Base-by-base conservation (phyloP, 1,140 invertebrate species). In the Zeugodacus cucurbitae region DNA sequence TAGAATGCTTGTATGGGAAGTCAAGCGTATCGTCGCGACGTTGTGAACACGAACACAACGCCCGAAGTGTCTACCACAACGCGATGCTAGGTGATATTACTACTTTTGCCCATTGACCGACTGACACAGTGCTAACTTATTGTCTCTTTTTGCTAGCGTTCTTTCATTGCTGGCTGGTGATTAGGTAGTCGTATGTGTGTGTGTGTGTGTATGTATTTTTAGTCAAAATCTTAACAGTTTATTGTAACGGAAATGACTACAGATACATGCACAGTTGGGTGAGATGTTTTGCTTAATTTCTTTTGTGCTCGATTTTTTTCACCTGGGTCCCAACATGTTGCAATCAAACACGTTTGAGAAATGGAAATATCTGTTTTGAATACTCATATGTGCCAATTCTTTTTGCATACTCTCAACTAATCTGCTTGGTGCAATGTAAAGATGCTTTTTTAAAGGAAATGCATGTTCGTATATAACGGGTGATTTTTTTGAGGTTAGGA, bases 71-170 rank as follows among this genome's bases (percentile, higher is more conserved):
- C 64, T 26, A 26, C 58, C n/a, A 26, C 22, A 22, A 7, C 1
- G 32, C 67, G 26, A 74, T 74, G 67, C 67, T 74, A 74, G 34
- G 67, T 74, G 67, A 74, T 74, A 20, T 74, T 74, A 17, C 67
- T 74, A 74, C 41, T 48, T 82, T 82, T 82, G 41, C 74, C 41
- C 41, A 82, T 82, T 82, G 74, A 82, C 74, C 74, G 74, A 82
- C 74, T 82, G 74, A 82, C 74, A 82, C 74, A 82, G 74, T 82
- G 74, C n/a, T 82, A 26, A 29, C 67, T 48, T 48, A 82, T 48
- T 82, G 41, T 29, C 14, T 48, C 74, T 48, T 82, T 74, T 48
- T 82, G 74, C 14, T 26, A 54, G n/a, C n/a, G 67, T 74, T 82
- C 41, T 48, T 82, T 48, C 74, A 3, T 48, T 22, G 26, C 41